phyloP scores from a whole-genome alignment of 2,888 invertebrate genomes.

The Lamellibrachia satsuma region DNA sequence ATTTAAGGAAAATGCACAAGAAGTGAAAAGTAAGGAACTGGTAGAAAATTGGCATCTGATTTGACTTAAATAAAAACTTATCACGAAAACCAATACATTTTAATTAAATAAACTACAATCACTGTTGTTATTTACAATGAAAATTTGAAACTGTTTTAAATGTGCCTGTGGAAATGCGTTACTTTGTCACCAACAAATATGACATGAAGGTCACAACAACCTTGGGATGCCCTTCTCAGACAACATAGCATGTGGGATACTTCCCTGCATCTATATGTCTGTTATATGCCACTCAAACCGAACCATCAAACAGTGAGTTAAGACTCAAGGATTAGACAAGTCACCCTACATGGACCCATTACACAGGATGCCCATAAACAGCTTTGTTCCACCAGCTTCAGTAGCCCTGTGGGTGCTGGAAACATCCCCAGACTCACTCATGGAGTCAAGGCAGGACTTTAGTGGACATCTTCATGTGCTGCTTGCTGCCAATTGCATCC shows the following conservation, averaged over 20 bases:
- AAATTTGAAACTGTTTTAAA: not conserved
- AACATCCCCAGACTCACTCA: not conserved
- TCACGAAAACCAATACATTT: not conserved
- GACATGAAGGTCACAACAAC: not conserved
- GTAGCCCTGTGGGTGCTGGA: not conserved
- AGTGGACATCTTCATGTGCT: not conserved
- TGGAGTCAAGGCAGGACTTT: not conserved
- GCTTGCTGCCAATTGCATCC: not conserved
- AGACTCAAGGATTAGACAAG: not conserved
- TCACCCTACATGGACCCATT: not conserved
- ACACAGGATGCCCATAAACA: not conserved
- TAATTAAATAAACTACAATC: not conserved
- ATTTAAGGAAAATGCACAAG: not conserved
- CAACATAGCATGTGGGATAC: not conserved
- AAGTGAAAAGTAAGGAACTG: not conserved
- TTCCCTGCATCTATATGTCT: not conserved
- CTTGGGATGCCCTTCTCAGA: not conserved
- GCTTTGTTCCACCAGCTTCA: not conserved
- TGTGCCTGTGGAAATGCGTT: not conserved
- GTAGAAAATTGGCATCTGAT: not conserved
- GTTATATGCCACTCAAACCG: not conserved
- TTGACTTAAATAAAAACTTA: not conserved
- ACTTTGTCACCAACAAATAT: not conserved
- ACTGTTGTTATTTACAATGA: not conserved
- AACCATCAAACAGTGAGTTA: not conserved